phyloP scores from a whole-genome alignment of 1,140 invertebrate genomes.

The Temnothorax curvispinosus region DNA sequence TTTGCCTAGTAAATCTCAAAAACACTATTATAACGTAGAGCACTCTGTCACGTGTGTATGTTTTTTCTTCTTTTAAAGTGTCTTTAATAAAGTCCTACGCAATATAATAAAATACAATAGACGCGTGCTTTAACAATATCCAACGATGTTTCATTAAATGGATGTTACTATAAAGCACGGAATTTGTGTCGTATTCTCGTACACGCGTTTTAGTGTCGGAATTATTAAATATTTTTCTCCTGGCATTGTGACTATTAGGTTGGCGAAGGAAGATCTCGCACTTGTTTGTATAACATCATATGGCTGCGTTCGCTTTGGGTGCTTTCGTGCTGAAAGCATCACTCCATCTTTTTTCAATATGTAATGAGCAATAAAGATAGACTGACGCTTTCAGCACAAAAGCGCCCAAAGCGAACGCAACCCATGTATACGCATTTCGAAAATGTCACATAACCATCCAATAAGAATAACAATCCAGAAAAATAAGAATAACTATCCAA shows the following conservation, averaged over 20 bases:
- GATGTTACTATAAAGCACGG: neutral
- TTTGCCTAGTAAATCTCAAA: neutral
- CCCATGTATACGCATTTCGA: neutral
- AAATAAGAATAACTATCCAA: too few relatives aligned
- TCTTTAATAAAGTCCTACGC: neutral
- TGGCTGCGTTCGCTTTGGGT: too few relatives aligned
- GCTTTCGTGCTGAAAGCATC: too few relatives aligned
- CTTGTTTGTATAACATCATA: neutral
- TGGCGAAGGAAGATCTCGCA: neutral
- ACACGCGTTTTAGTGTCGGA: neutral
- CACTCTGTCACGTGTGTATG: too few relatives aligned
- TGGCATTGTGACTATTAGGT: slow-evolving; percentile 49
- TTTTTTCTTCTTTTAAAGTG: neutral
- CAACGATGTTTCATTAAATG: neutral
- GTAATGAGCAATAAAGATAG: too few relatives aligned
- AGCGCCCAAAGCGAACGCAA: too few relatives aligned
- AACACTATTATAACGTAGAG: neutral
- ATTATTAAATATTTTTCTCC: slow-evolving; percentile 28
- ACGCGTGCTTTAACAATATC: neutral
- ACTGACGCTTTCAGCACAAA: too few relatives aligned
- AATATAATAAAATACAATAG: neutral
- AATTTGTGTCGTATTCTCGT: slow-evolving; percentile 24
- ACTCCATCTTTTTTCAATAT: too few relatives aligned
- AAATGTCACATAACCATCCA: neutral
- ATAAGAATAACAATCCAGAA: too few relatives aligned